These are phyloP conservation scores for Bubo scandiacus DNA, from an alignment of 2,113 vertebrate species.

Conservation along the genomic window DNA sequence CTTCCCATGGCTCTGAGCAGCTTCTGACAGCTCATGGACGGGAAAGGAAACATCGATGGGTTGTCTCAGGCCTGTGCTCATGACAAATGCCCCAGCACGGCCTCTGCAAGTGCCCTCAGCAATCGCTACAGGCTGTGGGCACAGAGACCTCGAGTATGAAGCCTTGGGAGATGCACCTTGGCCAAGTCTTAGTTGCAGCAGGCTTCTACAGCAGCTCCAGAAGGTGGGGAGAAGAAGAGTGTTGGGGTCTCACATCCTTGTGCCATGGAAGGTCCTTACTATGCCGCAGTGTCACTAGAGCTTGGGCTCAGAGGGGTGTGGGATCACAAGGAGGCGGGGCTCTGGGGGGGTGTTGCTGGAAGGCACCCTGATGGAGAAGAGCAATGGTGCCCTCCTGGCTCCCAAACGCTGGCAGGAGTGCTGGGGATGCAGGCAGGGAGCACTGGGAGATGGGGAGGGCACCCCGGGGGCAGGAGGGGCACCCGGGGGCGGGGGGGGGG, in stretches of 20 bases:
- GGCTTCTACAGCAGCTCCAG: not conserved
- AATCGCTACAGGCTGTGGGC: fast-evolving
- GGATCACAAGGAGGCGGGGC: not conserved
- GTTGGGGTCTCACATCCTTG: fast-evolving
- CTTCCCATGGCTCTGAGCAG: not conserved
- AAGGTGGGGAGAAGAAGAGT: not conserved
- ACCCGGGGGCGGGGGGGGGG: no score
- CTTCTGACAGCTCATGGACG: not conserved
- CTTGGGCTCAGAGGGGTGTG: not conserved
- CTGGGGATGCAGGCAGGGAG: not conserved
- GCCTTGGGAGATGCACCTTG: not conserved
- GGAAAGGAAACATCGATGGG: not conserved
- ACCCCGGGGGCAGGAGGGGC: no score
- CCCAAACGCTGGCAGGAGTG: not conserved
- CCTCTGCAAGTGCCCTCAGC: not conserved
- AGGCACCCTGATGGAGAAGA: not conserved
- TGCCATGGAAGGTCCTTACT: not conserved
- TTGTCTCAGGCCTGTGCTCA: not conserved
- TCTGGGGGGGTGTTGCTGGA: not conserved
- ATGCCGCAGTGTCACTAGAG: not conserved
- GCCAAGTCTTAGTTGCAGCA: fast-evolving
- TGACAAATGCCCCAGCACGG: not conserved
- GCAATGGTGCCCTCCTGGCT: not conserved
- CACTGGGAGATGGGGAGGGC: not conserved
- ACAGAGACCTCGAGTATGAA: not conserved